Evolutionary conservation across 2,888 invertebrate species (phyloP).

Genomic region (Tenthredo distinguenda): DNA sequence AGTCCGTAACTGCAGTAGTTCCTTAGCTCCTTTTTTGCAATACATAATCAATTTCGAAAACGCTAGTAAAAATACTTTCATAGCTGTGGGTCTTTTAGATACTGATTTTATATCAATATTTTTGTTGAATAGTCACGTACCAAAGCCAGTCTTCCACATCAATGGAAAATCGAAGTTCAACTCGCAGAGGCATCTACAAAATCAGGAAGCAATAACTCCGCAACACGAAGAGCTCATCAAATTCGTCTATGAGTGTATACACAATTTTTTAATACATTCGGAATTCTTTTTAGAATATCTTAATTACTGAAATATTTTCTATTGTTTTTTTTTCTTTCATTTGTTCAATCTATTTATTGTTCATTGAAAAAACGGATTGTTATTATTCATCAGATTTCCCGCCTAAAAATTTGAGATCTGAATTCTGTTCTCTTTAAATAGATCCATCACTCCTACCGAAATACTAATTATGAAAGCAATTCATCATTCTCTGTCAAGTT

Average conservation of each 20-base stretch:
- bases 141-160: constrained; percentile 90
- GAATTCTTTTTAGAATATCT: neutral
- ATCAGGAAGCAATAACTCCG: constrained; percentile 84
- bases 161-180: constrained; percentile 83
- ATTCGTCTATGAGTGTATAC: constrained; percentile 91
- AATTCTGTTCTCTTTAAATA: constrained; percentile 29
- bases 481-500: constrained; percentile 13
- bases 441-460: neutral
- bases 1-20: neutral
- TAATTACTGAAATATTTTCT: neutral
- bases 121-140: constrained; percentile 80
- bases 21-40: neutral
- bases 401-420: constrained; percentile 21
- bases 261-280: constrained; percentile 44
- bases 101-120: constrained; percentile 61
- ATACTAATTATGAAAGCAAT: constrained; percentile 25
- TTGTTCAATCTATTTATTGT: neutral
- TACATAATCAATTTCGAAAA: neutral
- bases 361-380: neutral
- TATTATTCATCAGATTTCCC: neutral
- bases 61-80: neutral
- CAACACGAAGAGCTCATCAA: constrained; percentile 93
- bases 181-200: constrained; percentile 81
- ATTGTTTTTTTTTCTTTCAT: constrained; percentile 17
- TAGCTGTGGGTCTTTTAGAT: constrained; percentile 30